These are phyloP conservation scores for Incurvaria masculella DNA, from an alignment of 2,888 invertebrate species.

Conservation along the genomic window DNA sequence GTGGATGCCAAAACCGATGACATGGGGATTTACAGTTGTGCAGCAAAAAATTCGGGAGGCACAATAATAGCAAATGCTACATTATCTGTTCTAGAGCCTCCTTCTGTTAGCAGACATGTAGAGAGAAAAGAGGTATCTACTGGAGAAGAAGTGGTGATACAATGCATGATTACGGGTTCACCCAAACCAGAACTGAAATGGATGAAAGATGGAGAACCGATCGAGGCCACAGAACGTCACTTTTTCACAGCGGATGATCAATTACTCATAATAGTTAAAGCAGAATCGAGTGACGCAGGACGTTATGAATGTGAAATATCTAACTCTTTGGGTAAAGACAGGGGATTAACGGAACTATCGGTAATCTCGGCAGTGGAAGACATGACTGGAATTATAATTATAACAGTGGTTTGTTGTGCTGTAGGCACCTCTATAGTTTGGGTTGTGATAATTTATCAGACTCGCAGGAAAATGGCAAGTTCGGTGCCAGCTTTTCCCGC, in stretches of 20 bases:
- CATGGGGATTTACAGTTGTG: conserved; percentile 91
- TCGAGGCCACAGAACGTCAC: conserved; percentile 74
- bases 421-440: conserved; percentile 89
- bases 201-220: conserved; percentile 77
- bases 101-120: conserved; percentile 83
- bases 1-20: conserved; percentile 86
- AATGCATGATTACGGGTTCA: conserved; percentile 83
- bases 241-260: conserved; percentile 87
- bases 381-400: conserved; percentile 83
- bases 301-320: conserved; percentile 87
- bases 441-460: conserved; percentile 89
- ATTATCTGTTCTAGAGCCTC: conserved; percentile 80
- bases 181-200: conserved; percentile 80
- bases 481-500: conserved; percentile 45
- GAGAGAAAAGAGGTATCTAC: conserved; percentile 77
- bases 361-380: conserved; percentile 69
- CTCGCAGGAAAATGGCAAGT: conserved; percentile 63
- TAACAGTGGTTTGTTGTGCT: conserved; percentile 87
- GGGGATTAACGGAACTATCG: conserved; percentile 67
- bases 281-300: conserved; percentile 75
- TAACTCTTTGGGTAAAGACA: conserved; percentile 76
- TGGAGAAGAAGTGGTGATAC: conserved; percentile 82
- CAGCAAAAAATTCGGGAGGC: conserved; percentile 88
- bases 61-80: conserved; percentile 83
- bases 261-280: conserved; percentile 81